These are phyloP conservation scores for Achroia grisella DNA, from an alignment of 1,140 invertebrate genomes.

Conservation along the genomic window DNA sequence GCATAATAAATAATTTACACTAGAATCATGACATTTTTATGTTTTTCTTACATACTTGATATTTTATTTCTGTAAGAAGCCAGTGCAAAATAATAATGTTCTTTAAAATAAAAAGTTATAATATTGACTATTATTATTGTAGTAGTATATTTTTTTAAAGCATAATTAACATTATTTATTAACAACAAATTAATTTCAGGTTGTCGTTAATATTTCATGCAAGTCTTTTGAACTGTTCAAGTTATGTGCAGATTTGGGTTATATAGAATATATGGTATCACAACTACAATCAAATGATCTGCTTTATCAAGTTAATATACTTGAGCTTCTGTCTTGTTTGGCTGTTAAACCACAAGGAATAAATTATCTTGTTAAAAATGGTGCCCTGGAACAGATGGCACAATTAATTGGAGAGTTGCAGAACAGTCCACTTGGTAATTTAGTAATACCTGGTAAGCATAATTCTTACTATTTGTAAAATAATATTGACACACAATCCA, in stretches of 20 bases:
- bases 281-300: conserved; percentile 83
- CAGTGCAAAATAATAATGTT: too few relatives aligned
- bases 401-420: conserved; percentile 74
- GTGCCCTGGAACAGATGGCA: conserved; percentile 77
- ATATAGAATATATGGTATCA: conserved; percentile 79
- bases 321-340: conserved; percentile 84
- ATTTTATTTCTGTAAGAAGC: too few relatives aligned
- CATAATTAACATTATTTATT: too few relatives aligned
- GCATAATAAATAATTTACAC: too few relatives aligned
- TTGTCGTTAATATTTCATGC: conserved; percentile 79
- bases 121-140: too few relatives aligned
- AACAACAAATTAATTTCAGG: conserved; percentile 74
- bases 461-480: conserved; percentile 5
- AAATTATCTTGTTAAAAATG: conserved; percentile 79
- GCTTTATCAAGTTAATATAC: conserved; percentile 82
- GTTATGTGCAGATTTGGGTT: conserved; percentile 74
- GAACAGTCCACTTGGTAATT: conserved; percentile 75
- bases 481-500: too few relatives aligned
- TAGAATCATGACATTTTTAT: too few relatives aligned
- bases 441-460: conserved; percentile 78
- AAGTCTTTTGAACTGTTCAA: conserved; percentile 75
- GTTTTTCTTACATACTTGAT: too few relatives aligned
- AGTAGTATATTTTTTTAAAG: too few relatives aligned
- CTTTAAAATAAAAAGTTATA: too few relatives aligned
- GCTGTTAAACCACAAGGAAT: conserved; percentile 80